A percentile compares a stretch with the other conserved stretches of the same genome.
These are phyloP conservation scores for Drosophila paucipuncta DNA, from an alignment of 2,888 invertebrate species.

Conservation along the genomic window DNA sequence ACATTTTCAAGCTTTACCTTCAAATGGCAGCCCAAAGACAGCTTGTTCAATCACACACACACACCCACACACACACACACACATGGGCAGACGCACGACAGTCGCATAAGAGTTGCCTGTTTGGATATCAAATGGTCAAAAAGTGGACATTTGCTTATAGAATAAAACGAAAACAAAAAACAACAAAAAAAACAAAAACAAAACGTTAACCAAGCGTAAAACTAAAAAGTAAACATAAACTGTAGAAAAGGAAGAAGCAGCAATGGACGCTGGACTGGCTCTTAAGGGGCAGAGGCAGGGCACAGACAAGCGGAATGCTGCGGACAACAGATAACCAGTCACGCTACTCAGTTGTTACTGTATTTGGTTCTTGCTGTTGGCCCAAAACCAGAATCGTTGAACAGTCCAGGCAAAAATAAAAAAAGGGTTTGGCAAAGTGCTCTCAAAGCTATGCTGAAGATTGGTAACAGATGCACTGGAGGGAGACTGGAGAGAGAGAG, in stretches of 20 bases:
- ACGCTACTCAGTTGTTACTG: constrained; percentile 9
- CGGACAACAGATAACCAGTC: constrained; percentile 29
- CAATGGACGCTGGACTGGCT: neutral
- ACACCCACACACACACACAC: constrained; percentile 19
- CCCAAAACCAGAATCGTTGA: constrained; percentile 34
- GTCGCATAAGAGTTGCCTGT: constrained; percentile 78
- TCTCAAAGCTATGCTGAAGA: constrained; percentile 14
- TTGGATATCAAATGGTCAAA: constrained; percentile 80
- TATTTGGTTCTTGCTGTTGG: constrained; percentile 2
- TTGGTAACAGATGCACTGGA: constrained; percentile 21
- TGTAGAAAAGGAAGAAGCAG: neutral
- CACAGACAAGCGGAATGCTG: constrained; percentile 13
- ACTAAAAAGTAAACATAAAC: constrained; percentile 17
- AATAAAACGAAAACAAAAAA: constrained; percentile 26
- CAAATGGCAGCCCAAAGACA: constrained; percentile 66
- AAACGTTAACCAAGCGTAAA: constrained; percentile 21
- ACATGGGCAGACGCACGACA: constrained; percentile 60
- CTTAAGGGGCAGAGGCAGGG: neutral
- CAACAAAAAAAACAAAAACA: constrained; percentile 12
- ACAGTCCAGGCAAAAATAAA: constrained; percentile 1
- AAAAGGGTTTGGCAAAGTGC: constrained; percentile 13
- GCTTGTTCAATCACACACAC: constrained; percentile 34
- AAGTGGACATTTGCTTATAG: constrained; percentile 77
- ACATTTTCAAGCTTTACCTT: constrained; percentile 76
- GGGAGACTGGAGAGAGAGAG: neutral